A percentile compares a stretch with the other conserved stretches of the same genome.
phyloP scores from a whole-genome alignment of 2,113 vertebrate species.

The Saguinus midas region DNA sequence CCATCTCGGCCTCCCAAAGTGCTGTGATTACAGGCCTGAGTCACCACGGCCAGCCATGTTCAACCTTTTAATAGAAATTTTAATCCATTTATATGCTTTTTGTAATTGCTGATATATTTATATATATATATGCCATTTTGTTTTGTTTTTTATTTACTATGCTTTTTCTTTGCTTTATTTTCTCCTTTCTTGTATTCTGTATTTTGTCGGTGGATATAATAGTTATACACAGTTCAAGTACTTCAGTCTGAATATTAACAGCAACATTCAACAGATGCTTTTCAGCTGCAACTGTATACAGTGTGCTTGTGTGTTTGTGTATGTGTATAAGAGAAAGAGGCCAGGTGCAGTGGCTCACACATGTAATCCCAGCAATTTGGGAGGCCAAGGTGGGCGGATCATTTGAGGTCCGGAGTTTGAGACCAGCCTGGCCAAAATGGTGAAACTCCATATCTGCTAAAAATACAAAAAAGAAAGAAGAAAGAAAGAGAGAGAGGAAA shows the following conservation, averaged over 20 bases:
- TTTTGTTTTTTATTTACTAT: constrained; percentile 31
- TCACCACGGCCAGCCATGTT: background rate
- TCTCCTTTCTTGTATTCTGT: background rate
- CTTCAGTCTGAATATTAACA: constrained; percentile 8
- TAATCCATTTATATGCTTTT: background rate
- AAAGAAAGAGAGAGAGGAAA: no score
- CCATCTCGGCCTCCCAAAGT: no score
- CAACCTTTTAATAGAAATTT: background rate
- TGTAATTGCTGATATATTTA: background rate
- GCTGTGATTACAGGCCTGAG: no score
- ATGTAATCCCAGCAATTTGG: no score
- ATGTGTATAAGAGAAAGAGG: background rate
- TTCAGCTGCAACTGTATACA: background rate
- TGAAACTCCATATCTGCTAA: no score
- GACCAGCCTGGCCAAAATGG: no score
- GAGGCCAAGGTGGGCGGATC: no score
- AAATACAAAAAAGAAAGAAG: no score
- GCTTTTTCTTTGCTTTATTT: background rate
- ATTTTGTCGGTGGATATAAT: background rate
- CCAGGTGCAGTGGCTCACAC: no score
- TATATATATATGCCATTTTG: constrained; percentile 5
- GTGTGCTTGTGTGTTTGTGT: background rate
- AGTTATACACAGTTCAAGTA: background rate
- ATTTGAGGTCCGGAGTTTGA: no score
- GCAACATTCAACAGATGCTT: background rate